Conservation (phyloP, 2,888 invertebrate genomes). For the Caenorhabditis auriculariae region DNA sequence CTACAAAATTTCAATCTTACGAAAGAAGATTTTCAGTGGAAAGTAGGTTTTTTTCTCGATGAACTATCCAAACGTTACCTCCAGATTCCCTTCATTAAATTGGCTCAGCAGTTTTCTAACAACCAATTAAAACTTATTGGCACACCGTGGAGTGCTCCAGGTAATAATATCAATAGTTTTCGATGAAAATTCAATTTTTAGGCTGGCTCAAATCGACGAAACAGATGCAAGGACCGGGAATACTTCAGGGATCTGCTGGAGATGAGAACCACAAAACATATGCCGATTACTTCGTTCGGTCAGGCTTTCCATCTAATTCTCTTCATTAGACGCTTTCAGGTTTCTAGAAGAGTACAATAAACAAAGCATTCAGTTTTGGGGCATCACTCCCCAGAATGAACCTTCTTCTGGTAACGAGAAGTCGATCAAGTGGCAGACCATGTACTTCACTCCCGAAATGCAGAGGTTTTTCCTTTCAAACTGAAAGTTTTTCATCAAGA, state of each 20-base stretch:
- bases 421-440: constrained; percentile 72
- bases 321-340: constrained; percentile 65
- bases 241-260: not conserved
- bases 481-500: too few relatives aligned
- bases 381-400: constrained; percentile 83
- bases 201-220: not conserved
- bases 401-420: constrained; percentile 69
- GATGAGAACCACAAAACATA: not conserved
- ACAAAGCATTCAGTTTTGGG: constrained; percentile 75
- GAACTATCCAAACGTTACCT: not conserved
- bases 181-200: too few relatives aligned
- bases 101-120: constrained; percentile 6
- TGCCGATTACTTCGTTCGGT: not conserved
- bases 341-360: constrained; percentile 78
- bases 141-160: constrained; percentile 67
- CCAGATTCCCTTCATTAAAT: constrained; percentile 34
- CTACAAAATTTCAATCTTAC: constrained; percentile 73
- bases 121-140: constrained; percentile 65
- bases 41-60: constrained; percentile 61
- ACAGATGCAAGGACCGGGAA: not conserved
- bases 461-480: constrained; percentile 19
- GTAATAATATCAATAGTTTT: constrained; percentile 17
- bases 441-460: constrained; percentile 70
- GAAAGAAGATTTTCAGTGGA: constrained; percentile 74
- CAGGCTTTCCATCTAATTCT: not conserved